phyloP scores from a whole-genome alignment of 1,140 invertebrate genomes.

The Dryas iulia region DNA sequence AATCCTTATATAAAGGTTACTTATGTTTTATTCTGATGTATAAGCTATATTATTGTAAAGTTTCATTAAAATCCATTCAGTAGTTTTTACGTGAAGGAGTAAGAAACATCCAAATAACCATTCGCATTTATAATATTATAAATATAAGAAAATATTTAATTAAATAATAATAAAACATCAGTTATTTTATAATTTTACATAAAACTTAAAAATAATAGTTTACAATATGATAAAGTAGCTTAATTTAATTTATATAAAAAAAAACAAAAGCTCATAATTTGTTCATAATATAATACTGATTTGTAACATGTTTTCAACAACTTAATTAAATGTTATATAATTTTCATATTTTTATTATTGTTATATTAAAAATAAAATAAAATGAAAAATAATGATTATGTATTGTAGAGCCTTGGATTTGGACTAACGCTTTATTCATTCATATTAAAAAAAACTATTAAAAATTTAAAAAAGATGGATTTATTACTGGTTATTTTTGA shows the following conservation, averaged over 20 bases:
- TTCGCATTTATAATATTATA: too few species aligned
- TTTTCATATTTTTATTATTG: background rate
- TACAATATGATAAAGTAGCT: conserved; percentile 7
- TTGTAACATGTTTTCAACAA: background rate
- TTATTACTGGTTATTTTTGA: background rate
- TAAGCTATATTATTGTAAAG: too few species aligned
- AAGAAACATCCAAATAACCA: too few species aligned
- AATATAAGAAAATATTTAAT: background rate
- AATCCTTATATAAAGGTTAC: too few species aligned
- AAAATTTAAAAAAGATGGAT: too few species aligned
- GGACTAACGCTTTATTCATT: too few species aligned
- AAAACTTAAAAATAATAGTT: conserved; percentile 1
- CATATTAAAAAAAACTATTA: too few species aligned
- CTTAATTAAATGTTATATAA: too few species aligned
- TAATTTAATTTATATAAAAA: background rate
- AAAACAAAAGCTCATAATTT: background rate
- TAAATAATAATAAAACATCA: background rate
- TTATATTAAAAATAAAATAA: background rate
- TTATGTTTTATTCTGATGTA: too few species aligned
- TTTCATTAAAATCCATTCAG: too few species aligned
- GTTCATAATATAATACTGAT: conserved; percentile 19
- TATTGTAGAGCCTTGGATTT: too few species aligned
- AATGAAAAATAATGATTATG: background rate
- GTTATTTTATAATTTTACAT: background rate
- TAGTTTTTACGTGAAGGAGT: too few species aligned